Evolutionary conservation across 2,113 vertebrate species (phyloP).

Genomic region (Alces alces): DNA sequence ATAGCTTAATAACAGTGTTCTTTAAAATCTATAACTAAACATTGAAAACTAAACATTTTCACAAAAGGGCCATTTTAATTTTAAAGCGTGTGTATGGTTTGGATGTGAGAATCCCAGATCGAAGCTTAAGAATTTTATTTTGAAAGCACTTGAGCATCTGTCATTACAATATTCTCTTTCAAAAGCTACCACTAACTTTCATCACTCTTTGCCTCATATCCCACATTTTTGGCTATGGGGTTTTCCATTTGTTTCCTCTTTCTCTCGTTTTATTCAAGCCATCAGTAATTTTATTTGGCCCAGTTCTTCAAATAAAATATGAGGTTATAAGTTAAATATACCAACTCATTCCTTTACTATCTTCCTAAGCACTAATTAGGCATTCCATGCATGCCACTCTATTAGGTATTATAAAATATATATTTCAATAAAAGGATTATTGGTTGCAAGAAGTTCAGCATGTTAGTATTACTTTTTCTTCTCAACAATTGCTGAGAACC

Average conservation of each 20-base stretch:
- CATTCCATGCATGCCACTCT: background rate
- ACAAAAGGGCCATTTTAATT: background rate
- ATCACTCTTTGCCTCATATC: background rate
- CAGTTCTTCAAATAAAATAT: background rate
- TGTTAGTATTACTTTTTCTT: background rate
- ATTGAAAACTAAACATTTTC: background rate
- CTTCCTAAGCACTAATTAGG: background rate
- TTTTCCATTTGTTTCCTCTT: background rate
- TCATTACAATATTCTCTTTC: background rate
- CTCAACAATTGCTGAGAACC: background rate
- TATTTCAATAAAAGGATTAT: background rate
- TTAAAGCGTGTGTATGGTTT: background rate
- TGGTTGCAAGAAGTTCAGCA: background rate
- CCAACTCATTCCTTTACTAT: background rate
- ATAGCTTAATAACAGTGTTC: background rate
- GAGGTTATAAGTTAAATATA: background rate
- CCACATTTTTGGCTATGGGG: background rate
- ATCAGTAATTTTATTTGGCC: background rate
- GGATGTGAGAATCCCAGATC: background rate
- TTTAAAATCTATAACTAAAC: conserved; percentile 2
- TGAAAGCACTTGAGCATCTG: background rate
- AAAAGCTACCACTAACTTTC: background rate
- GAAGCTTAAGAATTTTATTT: conserved; percentile 11
- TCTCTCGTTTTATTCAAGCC: background rate
- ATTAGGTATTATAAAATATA: background rate